phyloP scores from a whole-genome alignment of 2,113 vertebrate species.

The Apus apus region DNA sequence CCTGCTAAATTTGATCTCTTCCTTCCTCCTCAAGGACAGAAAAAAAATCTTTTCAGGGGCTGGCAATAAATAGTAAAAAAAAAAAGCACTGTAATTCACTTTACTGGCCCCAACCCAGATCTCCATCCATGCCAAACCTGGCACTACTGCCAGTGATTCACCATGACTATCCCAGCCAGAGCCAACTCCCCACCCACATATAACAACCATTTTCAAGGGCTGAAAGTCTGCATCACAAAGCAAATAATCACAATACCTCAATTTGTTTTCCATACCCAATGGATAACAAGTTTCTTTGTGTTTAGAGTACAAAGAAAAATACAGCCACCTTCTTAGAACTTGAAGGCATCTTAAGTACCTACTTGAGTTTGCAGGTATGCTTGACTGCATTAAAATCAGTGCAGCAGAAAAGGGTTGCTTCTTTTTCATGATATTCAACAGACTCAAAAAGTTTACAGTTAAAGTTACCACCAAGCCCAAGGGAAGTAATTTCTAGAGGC shows the following conservation, averaged over 20 bases:
- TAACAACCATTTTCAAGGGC: slow-evolving; percentile 16
- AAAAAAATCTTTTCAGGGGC: slow-evolving; percentile 16
- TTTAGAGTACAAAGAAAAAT: neutral
- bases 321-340: neutral
- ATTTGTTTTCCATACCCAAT: neutral
- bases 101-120: slow-evolving; percentile 30
- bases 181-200: slow-evolving; percentile 46
- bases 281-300: neutral
- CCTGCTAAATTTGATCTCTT: slow-evolving; percentile 67
- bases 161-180: slow-evolving; percentile 25
- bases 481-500: slow-evolving; percentile 23
- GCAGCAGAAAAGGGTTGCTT: neutral
- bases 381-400: neutral
- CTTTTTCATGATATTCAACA: neutral
- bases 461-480: neutral
- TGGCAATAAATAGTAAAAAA: slow-evolving; percentile 43
- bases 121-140: slow-evolving; percentile 27
- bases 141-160: slow-evolving; percentile 54
- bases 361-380: neutral
- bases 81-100: slow-evolving; percentile 7
- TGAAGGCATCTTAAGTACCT: neutral
- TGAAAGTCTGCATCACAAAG: slow-evolving; percentile 34
- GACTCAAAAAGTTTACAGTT: neutral
- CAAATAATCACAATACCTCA: slow-evolving; percentile 22
- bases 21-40: slow-evolving; percentile 62